Base-by-base conservation (phyloP, 2,797 vertebrate species). In the Oophaga sylvatica region DNA sequence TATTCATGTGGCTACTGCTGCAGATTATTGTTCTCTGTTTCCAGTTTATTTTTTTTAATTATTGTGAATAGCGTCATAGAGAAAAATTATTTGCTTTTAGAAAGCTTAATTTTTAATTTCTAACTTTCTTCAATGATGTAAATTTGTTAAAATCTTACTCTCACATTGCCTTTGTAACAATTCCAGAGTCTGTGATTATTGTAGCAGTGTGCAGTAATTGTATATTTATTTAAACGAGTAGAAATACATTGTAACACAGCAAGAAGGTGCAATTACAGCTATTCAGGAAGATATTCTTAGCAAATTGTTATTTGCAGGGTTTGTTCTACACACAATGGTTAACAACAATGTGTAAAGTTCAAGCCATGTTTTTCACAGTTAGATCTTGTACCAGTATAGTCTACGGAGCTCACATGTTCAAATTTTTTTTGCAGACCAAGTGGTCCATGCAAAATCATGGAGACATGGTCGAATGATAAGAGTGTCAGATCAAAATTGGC, bases 91-190 rank as follows among this genome's bases (percentile, higher is more conserved):
- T 15, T 56, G 48, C 13, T 45, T 45, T 17, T 9, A 29, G 8
- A 53, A 53, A 78, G 16, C 73, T 29, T 68, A 22, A 85, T 80
- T 86, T 71, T 80, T 80, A 70, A 70, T 68, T 80, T 68, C 22
- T 65, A 19, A 80, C 16, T 26, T 77, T 63, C 4, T 45, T 19
- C 6, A 60, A 35, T 80, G 9, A n/a, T 35, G 71, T 80, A 45
- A 48, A 86, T 12, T 57, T 26, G 35, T 53, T 70, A 68, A 8
- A 62, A n/a, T 71, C 59, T 71, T 31, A 80, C 62, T 80, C 56
- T 80, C 22, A 81, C 56, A 12, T 81, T 81, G 56, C 56, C 57
- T 59, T 68, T 63, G 68, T 67, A 81, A 53, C 5, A 63, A 26
- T 22, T 60, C 6, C 29, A 15, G 53, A 29, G 56, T 71, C 45